phyloP scores from a whole-genome alignment of 2,888 invertebrate genomes.

The Drosophila monieri region DNA sequence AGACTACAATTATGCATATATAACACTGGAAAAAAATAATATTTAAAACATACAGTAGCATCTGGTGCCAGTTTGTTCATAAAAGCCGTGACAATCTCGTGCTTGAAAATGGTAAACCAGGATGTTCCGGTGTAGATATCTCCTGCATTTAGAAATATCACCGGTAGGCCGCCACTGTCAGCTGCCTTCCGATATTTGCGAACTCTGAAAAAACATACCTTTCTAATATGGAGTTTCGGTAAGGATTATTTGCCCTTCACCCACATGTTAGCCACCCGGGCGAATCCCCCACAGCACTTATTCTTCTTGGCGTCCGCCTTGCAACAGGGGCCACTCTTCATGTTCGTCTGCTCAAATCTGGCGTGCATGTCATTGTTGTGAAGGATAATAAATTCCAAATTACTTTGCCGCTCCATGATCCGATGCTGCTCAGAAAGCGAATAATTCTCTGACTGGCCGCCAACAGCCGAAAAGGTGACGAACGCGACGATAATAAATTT shows the following conservation, averaged over 20 bases:
- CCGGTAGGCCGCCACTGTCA: slow-evolving; percentile 86
- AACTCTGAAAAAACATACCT: slow-evolving; percentile 84
- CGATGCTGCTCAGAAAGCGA: slow-evolving; percentile 86
- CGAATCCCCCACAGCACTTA: slow-evolving; percentile 94
- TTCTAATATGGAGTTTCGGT: background rate
- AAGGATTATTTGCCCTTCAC: slow-evolving; percentile 82
- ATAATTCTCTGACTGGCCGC: background rate
- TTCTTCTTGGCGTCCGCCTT: slow-evolving; percentile 85
- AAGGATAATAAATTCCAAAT: slow-evolving; percentile 88
- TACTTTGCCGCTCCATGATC: slow-evolving; percentile 73
- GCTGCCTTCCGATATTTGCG: slow-evolving; percentile 87
- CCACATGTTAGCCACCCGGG: slow-evolving; percentile 87
- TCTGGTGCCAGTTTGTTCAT: slow-evolving; percentile 92
- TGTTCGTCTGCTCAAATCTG: slow-evolving; percentile 91
- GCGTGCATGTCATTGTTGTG: slow-evolving; percentile 98
- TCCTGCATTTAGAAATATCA: slow-evolving; percentile 94
- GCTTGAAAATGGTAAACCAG: slow-evolving; percentile 93
- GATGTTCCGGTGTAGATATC: slow-evolving; percentile 96
- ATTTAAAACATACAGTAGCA: slow-evolving; percentile 88
- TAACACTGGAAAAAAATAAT: background rate
- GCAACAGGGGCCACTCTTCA: slow-evolving; percentile 87
- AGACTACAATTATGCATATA: slow-evolving; percentile 85
- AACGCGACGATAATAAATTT: background rate
- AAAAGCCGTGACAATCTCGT: slow-evolving; percentile 91
- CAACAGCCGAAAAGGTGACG: background rate